Evolutionary conservation across 2,888 invertebrate genomes (phyloP), one percentile per base, ranked within the genome.

Genomic region (Chaetoderma sp.): DNA sequence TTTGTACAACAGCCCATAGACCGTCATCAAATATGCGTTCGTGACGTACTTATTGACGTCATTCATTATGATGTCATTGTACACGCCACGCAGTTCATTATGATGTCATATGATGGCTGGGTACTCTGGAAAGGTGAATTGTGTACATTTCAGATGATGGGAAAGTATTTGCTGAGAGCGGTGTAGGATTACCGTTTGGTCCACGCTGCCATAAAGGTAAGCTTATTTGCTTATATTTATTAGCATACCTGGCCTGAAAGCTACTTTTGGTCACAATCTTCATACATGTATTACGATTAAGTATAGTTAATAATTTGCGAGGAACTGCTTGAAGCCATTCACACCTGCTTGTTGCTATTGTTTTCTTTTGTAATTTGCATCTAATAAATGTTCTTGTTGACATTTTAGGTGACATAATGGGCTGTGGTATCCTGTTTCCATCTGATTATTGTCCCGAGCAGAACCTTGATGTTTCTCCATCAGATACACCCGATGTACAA

Each of bases 351-450:
- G n/a, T n/a, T n/a, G n/a, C n/a, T n/a, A n/a, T n/a, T n/a, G n/a
- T n/a, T n/a, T n/a, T n/a, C n/a, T n/a, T n/a, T n/a, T n/a, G n/a
- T n/a, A n/a, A n/a, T n/a, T n/a, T n/a, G n/a, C n/a, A n/a, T n/a
- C n/a, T n/a, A n/a, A n/a, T n/a, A n/a, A n/a, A n/a, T n/a, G n/a
- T n/a, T n/a, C n/a, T n/a, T n/a, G n/a, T n/a, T 52, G 4, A 36
- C 4, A 30, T 59, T 69, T 10, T 70, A 86, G 87, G 88, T 70
- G 89, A 89, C 76, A 83, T 87, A n/a, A 88, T 89, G 87, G 89
- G 89, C 10, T 89, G 89, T 83, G 89, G 89, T 32, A 88, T 89
- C 56, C 82, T 88, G 61, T 89, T 89, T 72, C 88, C 89, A 1
- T 77, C 84, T 16, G 85, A 84, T 68, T 86, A 85, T 67, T 82